phyloP scores from a whole-genome alignment of 1,140 invertebrate genomes.

The Eriocheir sinensis region DNA sequence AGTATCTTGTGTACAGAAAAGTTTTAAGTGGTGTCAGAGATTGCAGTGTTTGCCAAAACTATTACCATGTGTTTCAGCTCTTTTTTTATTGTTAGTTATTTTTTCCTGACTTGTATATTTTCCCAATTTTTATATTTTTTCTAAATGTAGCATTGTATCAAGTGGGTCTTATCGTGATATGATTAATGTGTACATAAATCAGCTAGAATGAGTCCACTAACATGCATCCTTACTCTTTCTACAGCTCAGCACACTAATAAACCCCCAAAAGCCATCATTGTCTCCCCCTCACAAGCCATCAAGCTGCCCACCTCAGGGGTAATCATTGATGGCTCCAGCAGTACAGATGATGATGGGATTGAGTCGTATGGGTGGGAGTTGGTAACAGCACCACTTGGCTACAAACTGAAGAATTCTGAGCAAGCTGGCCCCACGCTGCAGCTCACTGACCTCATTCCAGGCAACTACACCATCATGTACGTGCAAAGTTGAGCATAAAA shows the following conservation, averaged over 20 bases:
- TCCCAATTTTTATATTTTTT: neutral
- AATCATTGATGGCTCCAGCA: conserved; percentile 92
- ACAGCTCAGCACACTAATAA: conserved; percentile 92
- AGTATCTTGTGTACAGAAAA: too few relatives aligned
- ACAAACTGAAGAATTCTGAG: conserved; percentile 87
- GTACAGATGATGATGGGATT: conserved; percentile 91
- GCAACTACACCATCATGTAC: conserved; percentile 95
- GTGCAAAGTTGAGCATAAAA: too few relatives aligned
- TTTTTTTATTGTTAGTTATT: too few relatives aligned
- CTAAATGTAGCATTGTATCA: neutral
- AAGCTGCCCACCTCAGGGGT: conserved; percentile 94
- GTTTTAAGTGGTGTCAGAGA: too few relatives aligned
- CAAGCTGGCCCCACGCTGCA: conserved; percentile 91
- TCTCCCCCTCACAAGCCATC: conserved; percentile 91
- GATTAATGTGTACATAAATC: conserved; percentile 41
- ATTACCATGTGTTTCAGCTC: too few relatives aligned
- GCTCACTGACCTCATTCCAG: conserved; percentile 90
- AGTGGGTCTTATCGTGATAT: neutral
- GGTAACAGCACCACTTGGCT: conserved; percentile 92
- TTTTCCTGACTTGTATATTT: neutral
- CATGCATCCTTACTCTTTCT: conserved; percentile 80
- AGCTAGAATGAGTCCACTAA: neutral
- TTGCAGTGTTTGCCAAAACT: too few relatives aligned
- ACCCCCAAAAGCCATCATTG: conserved; percentile 92
- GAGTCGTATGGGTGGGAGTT: conserved; percentile 95